A percentile compares a stretch with the other conserved stretches of the same genome.
phyloP scores from a whole-genome alignment of 1,140 invertebrate genomes.

The Saxidomus purpurata region DNA sequence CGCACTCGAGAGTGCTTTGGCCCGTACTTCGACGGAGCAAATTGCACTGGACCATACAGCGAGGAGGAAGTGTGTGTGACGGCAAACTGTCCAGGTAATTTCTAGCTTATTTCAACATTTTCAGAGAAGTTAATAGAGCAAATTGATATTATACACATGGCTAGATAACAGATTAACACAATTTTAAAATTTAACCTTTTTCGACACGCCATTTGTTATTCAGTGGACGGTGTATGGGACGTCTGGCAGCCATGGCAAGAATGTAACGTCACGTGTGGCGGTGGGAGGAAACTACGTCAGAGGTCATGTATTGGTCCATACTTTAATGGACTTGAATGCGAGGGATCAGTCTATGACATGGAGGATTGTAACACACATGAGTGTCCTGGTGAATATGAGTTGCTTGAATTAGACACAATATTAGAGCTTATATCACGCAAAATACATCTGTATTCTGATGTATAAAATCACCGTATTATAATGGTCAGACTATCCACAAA shows the following conservation, averaged over 20 bases:
- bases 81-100: slow-evolving; percentile 78
- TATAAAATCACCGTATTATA: neutral
- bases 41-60: slow-evolving; percentile 72
- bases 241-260: slow-evolving; percentile 92
- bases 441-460: neutral
- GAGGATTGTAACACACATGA: slow-evolving; percentile 68
- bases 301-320: slow-evolving; percentile 72
- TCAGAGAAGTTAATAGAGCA: no score
- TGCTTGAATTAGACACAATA: neutral
- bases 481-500: no score
- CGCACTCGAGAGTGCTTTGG: slow-evolving; percentile 71
- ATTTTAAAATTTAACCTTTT: no score
- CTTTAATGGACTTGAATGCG: slow-evolving; percentile 68
- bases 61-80: slow-evolving; percentile 72
- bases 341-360: slow-evolving; percentile 56
- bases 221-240: slow-evolving; percentile 77
- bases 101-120: no score
- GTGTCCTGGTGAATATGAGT: slow-evolving; percentile 68
- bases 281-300: slow-evolving; percentile 92
- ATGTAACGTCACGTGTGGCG: slow-evolving; percentile 96
- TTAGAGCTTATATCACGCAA: slow-evolving; percentile 20
- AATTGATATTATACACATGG: no score
- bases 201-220: neutral
- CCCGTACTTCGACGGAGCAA: slow-evolving; percentile 73
- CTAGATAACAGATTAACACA: no score